A percentile compares a stretch with the other conserved stretches of the same genome.
Evolutionary conservation across 2,888 invertebrate genomes (phyloP).

Genomic region (Barypeithes pellucidus): DNA sequence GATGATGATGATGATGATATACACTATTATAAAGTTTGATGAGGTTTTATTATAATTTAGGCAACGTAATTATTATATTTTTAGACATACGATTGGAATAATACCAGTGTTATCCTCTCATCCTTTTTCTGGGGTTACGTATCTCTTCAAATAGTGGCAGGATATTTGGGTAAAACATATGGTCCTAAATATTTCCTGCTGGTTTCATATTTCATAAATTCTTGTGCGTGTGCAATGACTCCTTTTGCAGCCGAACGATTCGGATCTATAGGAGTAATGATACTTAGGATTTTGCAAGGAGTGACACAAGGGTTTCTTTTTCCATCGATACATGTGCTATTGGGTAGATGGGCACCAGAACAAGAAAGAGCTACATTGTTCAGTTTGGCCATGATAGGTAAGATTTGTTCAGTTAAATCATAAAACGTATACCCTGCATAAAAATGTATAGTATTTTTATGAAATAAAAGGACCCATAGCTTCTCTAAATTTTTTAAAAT

Average conservation of each 20-base stretch:
- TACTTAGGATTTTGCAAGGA: slow-evolving; percentile 67
- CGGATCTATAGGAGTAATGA: slow-evolving; percentile 56
- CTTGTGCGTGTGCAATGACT: slow-evolving; percentile 77
- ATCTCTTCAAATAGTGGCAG: slow-evolving; percentile 20
- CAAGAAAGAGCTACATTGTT: slow-evolving; percentile 78
- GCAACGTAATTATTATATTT: not conserved
- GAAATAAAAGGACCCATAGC: no score
- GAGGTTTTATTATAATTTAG: no score
- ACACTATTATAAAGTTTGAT: no score
- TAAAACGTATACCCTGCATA: no score
- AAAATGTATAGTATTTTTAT: no score
- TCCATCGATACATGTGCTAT: slow-evolving; percentile 80
- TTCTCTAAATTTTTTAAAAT: no score
- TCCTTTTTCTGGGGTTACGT: slow-evolving; percentile 89
- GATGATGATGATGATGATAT: no score
- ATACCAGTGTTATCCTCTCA: slow-evolving; percentile 74
- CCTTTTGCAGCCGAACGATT: slow-evolving; percentile 52
- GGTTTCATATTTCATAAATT: slow-evolving; percentile 72
- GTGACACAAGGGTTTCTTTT: slow-evolving; percentile 80
- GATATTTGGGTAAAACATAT: slow-evolving; percentile 78
- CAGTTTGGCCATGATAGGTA: slow-evolving; percentile 76
- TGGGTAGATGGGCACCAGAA: slow-evolving; percentile 83
- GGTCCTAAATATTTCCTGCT: slow-evolving; percentile 82
- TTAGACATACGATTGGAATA: slow-evolving; percentile 45
- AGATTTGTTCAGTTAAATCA: not conserved